phyloP scores from a whole-genome alignment of 2,797 vertebrate species.

The Argentina silus region DNA sequence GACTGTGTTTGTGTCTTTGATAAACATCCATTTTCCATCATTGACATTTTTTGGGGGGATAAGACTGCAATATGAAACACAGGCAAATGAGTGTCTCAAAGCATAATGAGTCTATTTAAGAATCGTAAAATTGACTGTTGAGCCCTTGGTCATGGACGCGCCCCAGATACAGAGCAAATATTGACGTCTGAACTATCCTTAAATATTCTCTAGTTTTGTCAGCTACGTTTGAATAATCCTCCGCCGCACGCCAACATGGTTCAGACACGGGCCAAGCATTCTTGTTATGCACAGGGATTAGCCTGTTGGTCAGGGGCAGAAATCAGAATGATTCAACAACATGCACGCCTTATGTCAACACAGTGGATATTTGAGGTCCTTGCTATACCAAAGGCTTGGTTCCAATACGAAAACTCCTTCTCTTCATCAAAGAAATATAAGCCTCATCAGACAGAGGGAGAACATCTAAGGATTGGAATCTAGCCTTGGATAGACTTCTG shows the following conservation, averaged over 20 bases:
- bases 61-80: slow-evolving; percentile 48
- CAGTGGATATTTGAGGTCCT: slow-evolving; percentile 1
- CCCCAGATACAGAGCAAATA: slow-evolving; percentile 61
- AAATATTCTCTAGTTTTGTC: slow-evolving; percentile 40
- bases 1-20: slow-evolving; percentile 54
- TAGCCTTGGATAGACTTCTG: neutral
- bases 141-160: slow-evolving; percentile 31
- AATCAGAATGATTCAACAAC: neutral
- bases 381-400: neutral
- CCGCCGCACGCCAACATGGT: slow-evolving; percentile 2
- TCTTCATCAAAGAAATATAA: neutral
- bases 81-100: slow-evolving; percentile 47
- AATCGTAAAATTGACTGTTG: slow-evolving; percentile 66
- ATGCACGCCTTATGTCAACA: slow-evolving; percentile 12
- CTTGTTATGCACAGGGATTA: neutral
- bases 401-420: neutral
- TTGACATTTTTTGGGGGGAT: slow-evolving; percentile 62
- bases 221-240: slow-evolving; percentile 28
- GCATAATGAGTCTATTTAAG: slow-evolving; percentile 64
- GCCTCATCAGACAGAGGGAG: slow-evolving; percentile 2
- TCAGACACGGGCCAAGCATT: slow-evolving; percentile 1
- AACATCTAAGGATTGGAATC: neutral
- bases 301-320: neutral
- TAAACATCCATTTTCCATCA: slow-evolving; percentile 55
- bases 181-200: slow-evolving; percentile 56